Evolutionary conservation across 2,113 vertebrate genomes (phyloP), one percentile per base, ranked within the genome.

Genomic region (Thomomys bottae): DNA sequence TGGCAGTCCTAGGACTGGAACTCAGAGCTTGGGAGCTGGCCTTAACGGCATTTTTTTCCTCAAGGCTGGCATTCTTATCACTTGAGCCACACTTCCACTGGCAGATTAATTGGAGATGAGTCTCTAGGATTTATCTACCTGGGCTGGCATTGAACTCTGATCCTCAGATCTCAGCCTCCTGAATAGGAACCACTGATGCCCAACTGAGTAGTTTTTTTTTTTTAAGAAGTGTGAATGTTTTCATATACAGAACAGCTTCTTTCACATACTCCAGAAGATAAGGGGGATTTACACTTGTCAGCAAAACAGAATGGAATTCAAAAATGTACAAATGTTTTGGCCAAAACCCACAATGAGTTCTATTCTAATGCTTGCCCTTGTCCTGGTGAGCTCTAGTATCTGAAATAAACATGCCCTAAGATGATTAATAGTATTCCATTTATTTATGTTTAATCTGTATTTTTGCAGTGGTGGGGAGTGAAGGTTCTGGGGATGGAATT

Each of bases 211-310:
- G 49, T 54, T 1, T 49, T 49, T 11, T 8, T 49, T 68, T 82
- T 40, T 89, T 79, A 57, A 38, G 3, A 9, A 71, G 68, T 73
- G 3, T 61, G 45, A 84, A 40, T 95, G n/a, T 92, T 94, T 94
- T 86, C 49, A 61, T 57, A 42, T 24, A 40, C 38, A 86, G 70
- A 72, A 75, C 90, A 83, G 0, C 84, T 87, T 94, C 61, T 91
- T 93, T 88, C 61, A 49, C 42, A 24, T 49, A 28, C 34, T 86
- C 34, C 40, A 76, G 14, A 91, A 75, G 28, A 72, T 61, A 54
- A n/a, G 70, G 92, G 87, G 80, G 71, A 68, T 84, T 75, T 28
- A 79, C 73, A 64, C 61, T 64, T 90, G 54, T 80, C 57, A 59
- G 79, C n/a, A 82, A 70, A 79, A 68, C 5, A n/a, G 36, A 61